Evolutionary conservation across 2,797 vertebrate species (phyloP).

Genomic region (Pipistrellus pygmaeus): DNA sequence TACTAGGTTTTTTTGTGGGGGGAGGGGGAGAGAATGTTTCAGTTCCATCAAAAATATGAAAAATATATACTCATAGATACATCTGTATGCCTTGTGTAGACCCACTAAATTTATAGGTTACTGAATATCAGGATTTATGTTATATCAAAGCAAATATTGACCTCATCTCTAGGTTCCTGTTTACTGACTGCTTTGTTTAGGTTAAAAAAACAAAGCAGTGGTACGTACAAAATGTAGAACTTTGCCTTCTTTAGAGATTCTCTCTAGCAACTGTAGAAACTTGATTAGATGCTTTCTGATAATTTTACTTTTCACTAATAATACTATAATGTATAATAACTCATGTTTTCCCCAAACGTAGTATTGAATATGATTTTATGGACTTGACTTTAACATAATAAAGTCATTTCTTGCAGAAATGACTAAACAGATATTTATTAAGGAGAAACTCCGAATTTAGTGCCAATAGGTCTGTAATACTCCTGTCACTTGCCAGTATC

Average conservation of each 20-base stretch:
- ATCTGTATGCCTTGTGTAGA: background rate
- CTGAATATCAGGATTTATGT: constrained; percentile 85
- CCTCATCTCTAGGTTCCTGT: constrained; percentile 83
- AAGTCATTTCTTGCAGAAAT: constrained; percentile 30
- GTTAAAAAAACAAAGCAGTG: background rate
- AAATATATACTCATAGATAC: constrained; percentile 59
- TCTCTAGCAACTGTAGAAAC: background rate
- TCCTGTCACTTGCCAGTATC: background rate
- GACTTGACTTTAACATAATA: background rate
- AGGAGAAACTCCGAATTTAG: background rate
- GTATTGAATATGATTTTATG: constrained; percentile 20
- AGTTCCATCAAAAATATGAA: constrained; percentile 63
- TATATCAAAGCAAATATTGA: constrained; percentile 80
- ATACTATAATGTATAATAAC: background rate
- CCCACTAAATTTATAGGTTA: constrained; percentile 77
- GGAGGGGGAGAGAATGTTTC: constrained; percentile 3
- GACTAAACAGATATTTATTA: background rate
- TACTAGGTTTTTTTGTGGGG: background rate
- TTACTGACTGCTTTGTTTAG: constrained; percentile 78
- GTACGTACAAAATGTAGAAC: background rate
- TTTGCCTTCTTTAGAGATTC: constrained; percentile 18
- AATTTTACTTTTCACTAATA: background rate
- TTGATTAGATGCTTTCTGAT: background rate
- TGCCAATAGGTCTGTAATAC: background rate
- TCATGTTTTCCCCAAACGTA: background rate